Evolutionary conservation across 2,113 vertebrate genomes (phyloP).

Genomic region (Marmota monax): DNA sequence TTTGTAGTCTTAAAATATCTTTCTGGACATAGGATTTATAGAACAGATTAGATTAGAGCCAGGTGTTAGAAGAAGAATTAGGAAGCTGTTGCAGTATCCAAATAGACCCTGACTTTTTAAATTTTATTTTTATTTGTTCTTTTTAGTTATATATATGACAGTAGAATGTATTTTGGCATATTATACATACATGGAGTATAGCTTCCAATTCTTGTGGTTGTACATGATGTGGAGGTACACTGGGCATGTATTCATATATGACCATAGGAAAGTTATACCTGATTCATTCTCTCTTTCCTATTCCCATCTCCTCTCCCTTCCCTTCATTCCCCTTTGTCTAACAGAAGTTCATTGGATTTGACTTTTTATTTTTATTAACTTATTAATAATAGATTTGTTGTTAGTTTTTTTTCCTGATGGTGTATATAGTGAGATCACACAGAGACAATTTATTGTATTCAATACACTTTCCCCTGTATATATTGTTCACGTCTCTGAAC

Average conservation of each 20-base stretch:
- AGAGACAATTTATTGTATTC: not conserved
- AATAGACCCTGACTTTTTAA: not conserved
- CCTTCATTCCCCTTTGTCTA: too few species aligned
- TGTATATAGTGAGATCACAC: not conserved
- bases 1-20: not conserved
- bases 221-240: too few species aligned
- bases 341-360: too few species aligned
- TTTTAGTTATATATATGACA: too few species aligned
- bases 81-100: not conserved
- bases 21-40: not conserved
- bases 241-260: too few species aligned
- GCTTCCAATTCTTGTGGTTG: too few species aligned
- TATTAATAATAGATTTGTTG: not conserved
- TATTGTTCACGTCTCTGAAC: not conserved
- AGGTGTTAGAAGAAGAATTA: not conserved
- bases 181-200: too few species aligned
- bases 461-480: not conserved
- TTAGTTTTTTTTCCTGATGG: not conserved
- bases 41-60: not conserved
- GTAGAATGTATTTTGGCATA: too few species aligned
- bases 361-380: constrained; percentile 22
- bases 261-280: too few species aligned
- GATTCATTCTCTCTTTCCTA: too few species aligned
- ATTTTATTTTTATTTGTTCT: not conserved
- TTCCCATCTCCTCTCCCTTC: too few species aligned